phyloP scores from a whole-genome alignment of 2,113 vertebrate species.

The Corydoras maculifer region DNA sequence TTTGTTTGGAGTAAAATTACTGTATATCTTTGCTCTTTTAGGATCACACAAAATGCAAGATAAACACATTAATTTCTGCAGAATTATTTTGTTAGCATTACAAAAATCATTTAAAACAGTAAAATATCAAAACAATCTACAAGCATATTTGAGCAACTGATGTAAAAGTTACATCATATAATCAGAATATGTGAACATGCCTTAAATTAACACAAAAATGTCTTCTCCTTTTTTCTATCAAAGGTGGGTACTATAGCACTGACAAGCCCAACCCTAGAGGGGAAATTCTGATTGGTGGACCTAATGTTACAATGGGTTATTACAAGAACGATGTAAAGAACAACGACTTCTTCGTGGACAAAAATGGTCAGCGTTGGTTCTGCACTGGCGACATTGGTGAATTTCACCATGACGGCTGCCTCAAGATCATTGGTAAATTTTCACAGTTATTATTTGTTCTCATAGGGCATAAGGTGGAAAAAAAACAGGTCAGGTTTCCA shows the following conservation, averaged over 20 bases:
- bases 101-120: too few species aligned
- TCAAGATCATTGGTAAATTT: slow-evolving; percentile 89
- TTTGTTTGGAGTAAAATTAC: too few species aligned
- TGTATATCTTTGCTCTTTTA: not conserved
- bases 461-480: too few species aligned
- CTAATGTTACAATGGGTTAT: slow-evolving; percentile 90
- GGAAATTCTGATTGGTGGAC: slow-evolving; percentile 90
- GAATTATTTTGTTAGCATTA: too few species aligned
- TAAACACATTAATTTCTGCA: too few species aligned
- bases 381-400: slow-evolving; percentile 95
- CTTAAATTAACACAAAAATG: not conserved
- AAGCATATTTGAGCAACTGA: too few species aligned
- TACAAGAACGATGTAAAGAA: slow-evolving; percentile 84
- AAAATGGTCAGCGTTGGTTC: slow-evolving; percentile 87
- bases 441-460: not conserved
- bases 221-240: not conserved
- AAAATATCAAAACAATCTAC: too few species aligned
- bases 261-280: slow-evolving; percentile 89
- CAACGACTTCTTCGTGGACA: slow-evolving; percentile 82
- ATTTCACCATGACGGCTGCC: slow-evolving; percentile 85
- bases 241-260: slow-evolving; percentile 63
- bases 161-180: too few species aligned
- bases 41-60: too few species aligned
- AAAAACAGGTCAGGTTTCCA: not conserved
- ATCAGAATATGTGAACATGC: too few species aligned